Evolutionary conservation across 2,113 vertebrate genomes (phyloP).

Genomic region (Machaerirhynchus nigripectus): DNA sequence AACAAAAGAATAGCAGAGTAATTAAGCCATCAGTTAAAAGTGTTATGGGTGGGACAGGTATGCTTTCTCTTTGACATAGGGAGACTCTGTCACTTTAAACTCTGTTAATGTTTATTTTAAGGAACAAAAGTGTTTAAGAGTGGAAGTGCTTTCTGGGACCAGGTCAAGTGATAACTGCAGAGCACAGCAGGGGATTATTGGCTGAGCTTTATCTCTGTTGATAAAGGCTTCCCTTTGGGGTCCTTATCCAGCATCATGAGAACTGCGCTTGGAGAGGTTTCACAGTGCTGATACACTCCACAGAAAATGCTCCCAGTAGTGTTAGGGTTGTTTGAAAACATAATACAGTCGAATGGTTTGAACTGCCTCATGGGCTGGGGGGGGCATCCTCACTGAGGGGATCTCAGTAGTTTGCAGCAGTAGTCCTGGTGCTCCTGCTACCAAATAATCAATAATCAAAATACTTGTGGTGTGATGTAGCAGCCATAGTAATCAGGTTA

Average conservation of each 20-base stretch:
- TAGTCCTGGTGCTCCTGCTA: fast-evolving
- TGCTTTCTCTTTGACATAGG: background rate
- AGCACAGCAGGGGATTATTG: conserved; percentile 37
- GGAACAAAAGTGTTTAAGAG: conserved; percentile 52
- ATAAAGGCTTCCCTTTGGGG: conserved; percentile 45
- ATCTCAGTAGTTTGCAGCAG: background rate
- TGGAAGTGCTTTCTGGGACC: conserved; percentile 47
- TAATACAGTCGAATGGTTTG: background rate
- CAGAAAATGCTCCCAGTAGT: background rate
- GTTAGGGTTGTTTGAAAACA: background rate
- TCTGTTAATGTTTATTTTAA: conserved; percentile 66
- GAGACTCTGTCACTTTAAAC: conserved; percentile 10
- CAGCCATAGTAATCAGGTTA: background rate
- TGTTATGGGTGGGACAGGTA: background rate
- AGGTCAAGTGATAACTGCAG: conserved; percentile 44
- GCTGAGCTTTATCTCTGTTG: conserved; percentile 51
- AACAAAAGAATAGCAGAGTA: background rate
- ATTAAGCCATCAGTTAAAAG: conserved; percentile 15
- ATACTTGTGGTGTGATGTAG: background rate
- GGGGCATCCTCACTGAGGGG: background rate
- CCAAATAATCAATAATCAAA: background rate
- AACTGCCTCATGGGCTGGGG: background rate
- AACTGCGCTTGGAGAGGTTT: background rate
- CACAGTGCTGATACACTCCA: background rate
- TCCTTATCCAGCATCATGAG: conserved; percentile 41